A percentile compares a stretch with the other conserved stretches of the same genome.
phyloP scores from a whole-genome alignment of 2,113 vertebrate genomes.

The Pteropus alecto region DNA sequence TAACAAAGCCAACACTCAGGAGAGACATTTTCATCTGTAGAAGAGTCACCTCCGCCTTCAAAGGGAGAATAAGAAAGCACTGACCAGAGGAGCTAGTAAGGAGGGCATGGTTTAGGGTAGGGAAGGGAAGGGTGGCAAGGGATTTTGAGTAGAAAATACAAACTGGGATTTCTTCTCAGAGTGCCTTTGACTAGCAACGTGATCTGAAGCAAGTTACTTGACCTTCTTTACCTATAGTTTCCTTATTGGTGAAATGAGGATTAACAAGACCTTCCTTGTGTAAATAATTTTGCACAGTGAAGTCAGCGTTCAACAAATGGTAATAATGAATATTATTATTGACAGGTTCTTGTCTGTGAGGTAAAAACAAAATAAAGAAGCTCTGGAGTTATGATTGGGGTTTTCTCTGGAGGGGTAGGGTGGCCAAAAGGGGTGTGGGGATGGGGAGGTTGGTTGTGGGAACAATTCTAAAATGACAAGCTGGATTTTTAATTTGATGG shows the following conservation, averaged over 20 bases:
- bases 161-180: background rate
- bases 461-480: background rate
- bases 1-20: background rate
- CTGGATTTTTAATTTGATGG: background rate
- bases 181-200: background rate
- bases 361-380: background rate
- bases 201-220: background rate
- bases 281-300: background rate
- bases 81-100: background rate
- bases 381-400: background rate
- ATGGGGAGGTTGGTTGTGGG: background rate
- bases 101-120: background rate
- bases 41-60: background rate
- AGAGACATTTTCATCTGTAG: background rate
- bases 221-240: background rate
- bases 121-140: background rate
- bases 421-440: background rate
- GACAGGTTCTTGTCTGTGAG: background rate
- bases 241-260: background rate
- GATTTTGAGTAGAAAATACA: background rate
- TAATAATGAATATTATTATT: background rate
- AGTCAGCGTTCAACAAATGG: background rate
- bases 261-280: background rate
- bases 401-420: background rate
- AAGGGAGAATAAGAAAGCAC: background rate